Evolutionary conservation across 2,113 vertebrate species (phyloP).

Genomic region (Pteronura brasiliensis): DNA sequence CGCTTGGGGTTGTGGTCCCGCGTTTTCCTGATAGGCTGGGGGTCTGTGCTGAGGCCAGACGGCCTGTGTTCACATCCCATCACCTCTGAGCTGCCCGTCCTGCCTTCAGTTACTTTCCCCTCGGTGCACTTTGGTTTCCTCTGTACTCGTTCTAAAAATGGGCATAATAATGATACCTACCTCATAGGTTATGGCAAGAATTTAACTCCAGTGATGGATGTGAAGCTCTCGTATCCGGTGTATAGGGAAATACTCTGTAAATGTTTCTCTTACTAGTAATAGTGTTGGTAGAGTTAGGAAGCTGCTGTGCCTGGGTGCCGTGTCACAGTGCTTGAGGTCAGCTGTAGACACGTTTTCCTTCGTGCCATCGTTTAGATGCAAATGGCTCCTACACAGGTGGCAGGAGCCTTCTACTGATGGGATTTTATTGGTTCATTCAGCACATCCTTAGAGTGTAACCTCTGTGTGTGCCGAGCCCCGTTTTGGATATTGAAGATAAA

Average conservation of each 20-base stretch:
- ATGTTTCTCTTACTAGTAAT: background rate
- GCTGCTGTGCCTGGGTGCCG: background rate
- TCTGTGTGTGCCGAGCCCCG: background rate
- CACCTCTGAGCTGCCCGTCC: background rate
- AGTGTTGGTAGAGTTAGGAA: background rate
- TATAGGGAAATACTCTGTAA: background rate
- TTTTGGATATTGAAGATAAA: background rate
- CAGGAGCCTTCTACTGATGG: background rate
- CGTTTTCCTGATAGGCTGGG: background rate
- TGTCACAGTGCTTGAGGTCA: background rate
- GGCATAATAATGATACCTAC: background rate
- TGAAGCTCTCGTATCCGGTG: background rate
- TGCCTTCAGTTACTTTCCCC: background rate
- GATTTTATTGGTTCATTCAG: background rate
- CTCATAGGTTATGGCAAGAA: background rate
- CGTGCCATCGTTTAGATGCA: rapidly evolving
- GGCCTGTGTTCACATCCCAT: background rate
- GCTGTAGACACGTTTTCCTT: background rate
- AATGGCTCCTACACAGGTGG: background rate
- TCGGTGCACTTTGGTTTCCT: background rate
- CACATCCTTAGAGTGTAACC: background rate
- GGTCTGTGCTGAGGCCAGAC: no score
- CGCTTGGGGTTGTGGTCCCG: background rate
- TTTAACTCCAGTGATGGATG: rapidly evolving
- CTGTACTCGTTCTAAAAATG: background rate